Base-by-base conservation (phyloP, 2,888 invertebrate species). In the Drosophila pseudotakahashii region DNA sequence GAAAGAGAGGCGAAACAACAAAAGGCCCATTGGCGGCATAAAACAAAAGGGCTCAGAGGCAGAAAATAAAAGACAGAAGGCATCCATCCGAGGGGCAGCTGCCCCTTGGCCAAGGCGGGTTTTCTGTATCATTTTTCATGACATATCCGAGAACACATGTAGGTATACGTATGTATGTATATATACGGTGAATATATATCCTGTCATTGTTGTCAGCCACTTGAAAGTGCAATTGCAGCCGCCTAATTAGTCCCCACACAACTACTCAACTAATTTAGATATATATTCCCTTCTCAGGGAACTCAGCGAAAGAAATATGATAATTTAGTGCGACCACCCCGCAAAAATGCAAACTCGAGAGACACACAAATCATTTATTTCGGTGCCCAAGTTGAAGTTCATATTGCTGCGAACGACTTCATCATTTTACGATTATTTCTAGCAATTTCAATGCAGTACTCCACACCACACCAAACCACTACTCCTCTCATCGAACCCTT, bases 61-160 rank as follows among this genome's bases (percentile, higher is more conserved):
- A 86, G 81, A 82, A 80, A 88, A 76, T 81, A 36, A 53, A 52
- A 59, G 51, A 47, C 47, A 50, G 61, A 48, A 47, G 57, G 63
- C 63, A 50, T 36, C 41, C 63, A 44, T 23, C 47, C 57, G 51
- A 58, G 69, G 51, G 84, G 47, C 81, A 82, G 88, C 81, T 79
- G 82, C 76, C 76, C 52, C 72, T 72, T 48, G 48, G 48, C 53
- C 47, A 66, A 77, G 60, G 75, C 86, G 55, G 72, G 76, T 79
- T 88, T 85, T 79, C 72, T 88, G 86, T 82, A 88, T 82, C 82
- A 82, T 82, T 82, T 82, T 82, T 82, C 88, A 88, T 80, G 88
- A 82, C 88, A 77, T 55, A 74, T 47, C 61, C 48, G 45, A 45
- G 44, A 42, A 54, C 32, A 58, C 26, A 69, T 9, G 26, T 19